phyloP scores from a whole-genome alignment of 2,113 vertebrate genomes.

The Myiozetetes cayanensis region DNA sequence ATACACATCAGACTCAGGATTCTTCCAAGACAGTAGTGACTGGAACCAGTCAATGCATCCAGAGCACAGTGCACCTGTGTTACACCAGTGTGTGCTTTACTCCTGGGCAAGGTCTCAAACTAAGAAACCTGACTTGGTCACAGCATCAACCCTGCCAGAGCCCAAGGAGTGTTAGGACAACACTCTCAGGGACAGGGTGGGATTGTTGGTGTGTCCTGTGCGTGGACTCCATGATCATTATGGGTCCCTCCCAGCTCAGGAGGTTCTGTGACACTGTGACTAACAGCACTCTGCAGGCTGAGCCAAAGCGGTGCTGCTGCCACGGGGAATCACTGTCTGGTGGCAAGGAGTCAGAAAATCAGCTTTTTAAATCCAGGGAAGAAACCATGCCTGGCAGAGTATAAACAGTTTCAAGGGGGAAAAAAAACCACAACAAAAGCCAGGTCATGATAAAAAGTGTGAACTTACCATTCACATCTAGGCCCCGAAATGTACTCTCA shows the following conservation, averaged over 20 bases:
- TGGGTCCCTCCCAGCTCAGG: not conserved
- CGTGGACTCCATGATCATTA: not conserved
- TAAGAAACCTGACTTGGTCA: not conserved
- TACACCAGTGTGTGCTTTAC: accelerated
- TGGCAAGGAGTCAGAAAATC: not conserved
- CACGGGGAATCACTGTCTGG: not conserved
- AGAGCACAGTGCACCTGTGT: not conserved
- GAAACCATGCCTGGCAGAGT: not conserved
- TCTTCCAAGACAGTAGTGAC: not conserved
- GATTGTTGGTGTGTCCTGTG: not conserved
- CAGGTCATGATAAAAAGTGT: not conserved
- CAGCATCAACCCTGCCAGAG: not conserved
- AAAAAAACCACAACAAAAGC: not conserved
- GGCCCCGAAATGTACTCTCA: conserved; percentile 68
- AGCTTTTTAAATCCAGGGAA: not conserved
- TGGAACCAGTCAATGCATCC: accelerated
- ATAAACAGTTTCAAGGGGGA: not conserved
- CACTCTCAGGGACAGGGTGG: not conserved
- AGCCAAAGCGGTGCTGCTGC: not conserved
- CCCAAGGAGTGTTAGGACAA: not conserved
- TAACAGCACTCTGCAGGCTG: not conserved
- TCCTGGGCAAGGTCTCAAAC: not conserved
- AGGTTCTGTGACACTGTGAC: not conserved
- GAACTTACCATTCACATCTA: conserved; percentile 84
- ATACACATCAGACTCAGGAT: not conserved